phyloP scores from a whole-genome alignment of 2,113 vertebrate species.

The Tonatia bakeri region DNA sequence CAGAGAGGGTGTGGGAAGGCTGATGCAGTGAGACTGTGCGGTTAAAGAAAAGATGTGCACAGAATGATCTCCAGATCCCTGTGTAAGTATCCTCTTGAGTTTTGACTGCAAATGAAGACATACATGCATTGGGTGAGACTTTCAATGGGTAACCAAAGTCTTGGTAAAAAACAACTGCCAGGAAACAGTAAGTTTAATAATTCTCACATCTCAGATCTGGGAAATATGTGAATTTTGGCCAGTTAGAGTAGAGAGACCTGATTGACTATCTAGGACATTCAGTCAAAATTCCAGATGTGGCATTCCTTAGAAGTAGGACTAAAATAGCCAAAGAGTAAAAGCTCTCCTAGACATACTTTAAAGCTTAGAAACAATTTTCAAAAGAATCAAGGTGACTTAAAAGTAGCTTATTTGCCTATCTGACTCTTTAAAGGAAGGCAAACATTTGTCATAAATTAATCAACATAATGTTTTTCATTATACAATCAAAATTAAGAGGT shows the following conservation, averaged over 20 bases:
- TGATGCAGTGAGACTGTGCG: not conserved
- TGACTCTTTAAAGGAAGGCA: not conserved
- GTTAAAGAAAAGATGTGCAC: not conserved
- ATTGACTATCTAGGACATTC: not conserved
- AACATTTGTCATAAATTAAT: not conserved
- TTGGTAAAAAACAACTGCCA: not conserved
- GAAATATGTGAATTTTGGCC: not conserved
- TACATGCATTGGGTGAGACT: not conserved
- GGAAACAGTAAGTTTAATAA: not conserved
- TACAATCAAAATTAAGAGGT: not conserved
- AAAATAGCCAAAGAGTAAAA: not conserved
- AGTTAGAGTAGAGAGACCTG: not conserved
- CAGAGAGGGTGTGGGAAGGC: not conserved
- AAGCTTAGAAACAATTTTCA: not conserved
- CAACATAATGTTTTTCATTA: not conserved
- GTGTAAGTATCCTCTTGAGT: not conserved
- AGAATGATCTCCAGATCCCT: not conserved
- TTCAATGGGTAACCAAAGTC: not conserved
- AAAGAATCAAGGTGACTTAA: not conserved
- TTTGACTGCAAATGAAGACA: not conserved
- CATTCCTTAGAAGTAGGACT: not conserved
- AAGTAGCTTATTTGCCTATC: not conserved
- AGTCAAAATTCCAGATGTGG: not conserved
- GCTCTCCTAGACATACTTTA: not conserved
- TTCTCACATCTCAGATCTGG: not conserved